A percentile compares a stretch with the other conserved stretches of the same genome.
Evolutionary conservation across 2,113 vertebrate genomes (phyloP).

Genomic region (crab-eating macaque (Macaca fascicularis)): DNA sequence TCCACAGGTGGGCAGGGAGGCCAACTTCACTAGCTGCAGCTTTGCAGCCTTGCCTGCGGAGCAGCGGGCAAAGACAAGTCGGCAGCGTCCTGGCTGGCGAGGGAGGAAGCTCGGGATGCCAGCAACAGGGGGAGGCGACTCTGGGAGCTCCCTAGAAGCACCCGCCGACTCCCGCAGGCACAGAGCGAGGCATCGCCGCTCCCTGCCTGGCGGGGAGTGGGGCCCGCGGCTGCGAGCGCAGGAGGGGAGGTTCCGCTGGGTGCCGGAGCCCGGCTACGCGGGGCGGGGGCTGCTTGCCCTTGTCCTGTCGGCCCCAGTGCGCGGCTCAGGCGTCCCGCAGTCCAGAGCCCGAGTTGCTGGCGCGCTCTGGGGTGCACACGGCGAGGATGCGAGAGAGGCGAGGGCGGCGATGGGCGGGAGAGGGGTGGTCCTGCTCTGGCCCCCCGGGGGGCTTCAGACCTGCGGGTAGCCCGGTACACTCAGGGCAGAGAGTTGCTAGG

Average conservation of each 20-base stretch:
- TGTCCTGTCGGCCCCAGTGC: conserved; percentile 15
- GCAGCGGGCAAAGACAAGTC: background rate
- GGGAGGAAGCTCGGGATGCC: conserved; percentile 40
- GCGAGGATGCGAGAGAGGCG: background rate
- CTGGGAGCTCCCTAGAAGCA: conserved; percentile 6
- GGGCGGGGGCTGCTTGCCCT: conserved; percentile 53
- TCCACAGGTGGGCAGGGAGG: conserved; percentile 76
- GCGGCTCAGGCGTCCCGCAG: background rate
- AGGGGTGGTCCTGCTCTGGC: background rate
- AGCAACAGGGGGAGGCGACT: conserved; percentile 3
- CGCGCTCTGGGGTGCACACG: background rate
- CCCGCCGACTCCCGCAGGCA: background rate
- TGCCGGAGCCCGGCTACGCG: conserved; percentile 17
- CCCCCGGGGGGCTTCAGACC: background rate
- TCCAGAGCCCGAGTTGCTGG: conserved; percentile 41
- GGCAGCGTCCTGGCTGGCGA: conserved; percentile 19
- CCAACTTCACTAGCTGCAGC: conserved; percentile 10
- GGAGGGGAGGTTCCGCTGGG: conserved; percentile 8
- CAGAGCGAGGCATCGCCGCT: background rate
- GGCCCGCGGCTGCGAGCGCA: background rate
- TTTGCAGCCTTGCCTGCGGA: background rate
- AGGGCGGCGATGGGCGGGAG: background rate
- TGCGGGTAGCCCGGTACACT: background rate
- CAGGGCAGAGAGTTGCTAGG: conserved; percentile 76
- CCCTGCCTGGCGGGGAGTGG: background rate